Evolutionary conservation across 2,113 vertebrate species (phyloP).

Genomic region (Reinhardtius hippoglossoides): DNA sequence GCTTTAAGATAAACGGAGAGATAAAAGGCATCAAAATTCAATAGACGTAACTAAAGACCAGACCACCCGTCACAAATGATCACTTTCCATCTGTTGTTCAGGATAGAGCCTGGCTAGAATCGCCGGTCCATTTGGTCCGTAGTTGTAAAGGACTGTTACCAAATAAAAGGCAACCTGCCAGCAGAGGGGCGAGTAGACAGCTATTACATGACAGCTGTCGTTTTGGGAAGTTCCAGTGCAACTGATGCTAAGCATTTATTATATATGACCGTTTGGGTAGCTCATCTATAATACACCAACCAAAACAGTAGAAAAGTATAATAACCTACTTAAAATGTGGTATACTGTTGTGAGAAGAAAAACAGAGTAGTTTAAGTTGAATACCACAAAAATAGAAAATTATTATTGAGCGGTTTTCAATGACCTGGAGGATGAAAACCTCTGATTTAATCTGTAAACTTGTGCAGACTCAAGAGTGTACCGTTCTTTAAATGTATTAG

Average conservation of each 20-base stretch:
- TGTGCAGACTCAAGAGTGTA: too few relatives aligned
- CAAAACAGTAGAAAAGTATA: background rate
- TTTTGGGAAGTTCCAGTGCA: background rate
- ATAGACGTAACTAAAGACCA: background rate
- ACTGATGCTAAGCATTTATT: background rate
- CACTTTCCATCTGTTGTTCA: background rate
- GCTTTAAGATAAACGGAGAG: background rate
- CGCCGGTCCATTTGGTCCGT: background rate
- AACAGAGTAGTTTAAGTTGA: background rate
- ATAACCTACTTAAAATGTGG: background rate
- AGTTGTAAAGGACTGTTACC: too few relatives aligned
- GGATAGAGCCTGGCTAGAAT: background rate
- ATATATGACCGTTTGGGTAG: conserved; percentile 6
- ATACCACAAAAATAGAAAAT: background rate
- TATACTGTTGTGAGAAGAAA: background rate
- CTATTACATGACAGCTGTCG: background rate
- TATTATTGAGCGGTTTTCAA: too few relatives aligned
- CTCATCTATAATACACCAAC: background rate
- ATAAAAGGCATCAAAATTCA: background rate
- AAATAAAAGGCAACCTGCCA: background rate
- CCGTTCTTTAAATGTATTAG: too few relatives aligned
- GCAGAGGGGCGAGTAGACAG: background rate
- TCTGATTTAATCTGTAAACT: too few relatives aligned
- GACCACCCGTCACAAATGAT: background rate
- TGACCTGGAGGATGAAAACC: too few relatives aligned